Evolutionary conservation across 1,140 invertebrate species (phyloP).

Genomic region (Wasmannia auropunctata): DNA sequence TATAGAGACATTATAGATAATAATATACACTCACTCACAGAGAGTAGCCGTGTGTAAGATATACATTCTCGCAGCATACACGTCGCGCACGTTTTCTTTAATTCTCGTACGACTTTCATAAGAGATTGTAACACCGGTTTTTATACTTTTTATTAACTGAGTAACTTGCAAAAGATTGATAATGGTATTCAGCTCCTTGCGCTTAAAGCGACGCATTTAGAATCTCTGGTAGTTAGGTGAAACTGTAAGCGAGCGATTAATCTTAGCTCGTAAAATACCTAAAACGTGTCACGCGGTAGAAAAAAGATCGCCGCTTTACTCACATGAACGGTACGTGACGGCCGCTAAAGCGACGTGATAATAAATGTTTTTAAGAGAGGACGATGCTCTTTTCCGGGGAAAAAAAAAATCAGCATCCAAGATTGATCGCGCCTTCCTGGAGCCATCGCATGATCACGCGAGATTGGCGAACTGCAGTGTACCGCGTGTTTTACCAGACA

Average conservation of each 20-base stretch:
- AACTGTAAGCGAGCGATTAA: conserved; percentile 11
- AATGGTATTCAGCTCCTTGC: conserved; percentile 13
- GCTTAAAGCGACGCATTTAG: conserved; percentile 13
- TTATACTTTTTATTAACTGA: not conserved
- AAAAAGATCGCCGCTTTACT: not conserved
- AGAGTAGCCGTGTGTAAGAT: not conserved
- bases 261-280: conserved; percentile 25
- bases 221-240: not conserved
- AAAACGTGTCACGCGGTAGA: not conserved
- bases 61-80: not conserved
- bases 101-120: not conserved
- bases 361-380: conserved; percentile 35
- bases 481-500: not conserved
- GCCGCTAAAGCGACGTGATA: conserved; percentile 24
- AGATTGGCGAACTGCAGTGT: not conserved
- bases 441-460: not conserved
- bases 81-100: not conserved
- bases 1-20: not conserved
- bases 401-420: conserved; percentile 7
- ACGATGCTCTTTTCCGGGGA: not conserved
- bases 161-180: conserved; percentile 10
- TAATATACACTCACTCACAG: too few species aligned
- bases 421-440: not conserved
- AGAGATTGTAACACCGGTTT: not conserved
- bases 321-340: conserved; percentile 19